Conservation (phyloP, 1,140 invertebrate species). For the Diuraphis noxia region DNA sequence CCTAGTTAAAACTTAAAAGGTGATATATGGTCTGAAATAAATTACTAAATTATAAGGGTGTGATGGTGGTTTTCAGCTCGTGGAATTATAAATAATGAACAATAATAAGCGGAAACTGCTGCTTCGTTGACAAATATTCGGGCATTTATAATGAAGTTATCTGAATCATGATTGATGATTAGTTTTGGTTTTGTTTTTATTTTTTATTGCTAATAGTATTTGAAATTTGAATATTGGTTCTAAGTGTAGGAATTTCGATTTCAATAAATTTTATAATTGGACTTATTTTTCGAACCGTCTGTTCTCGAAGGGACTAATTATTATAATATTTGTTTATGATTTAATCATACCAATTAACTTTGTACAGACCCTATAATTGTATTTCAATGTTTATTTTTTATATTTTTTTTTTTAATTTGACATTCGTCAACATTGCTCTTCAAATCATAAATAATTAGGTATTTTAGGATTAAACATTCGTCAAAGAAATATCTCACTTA, state of each 20-base stretch:
- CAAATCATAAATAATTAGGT: neutral
- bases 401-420: neutral
- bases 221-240: neutral
- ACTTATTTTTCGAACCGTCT: neutral
- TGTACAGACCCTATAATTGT: neutral
- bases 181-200: neutral
- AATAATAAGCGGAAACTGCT: neutral
- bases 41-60: constrained; percentile 3
- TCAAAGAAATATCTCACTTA: neutral
- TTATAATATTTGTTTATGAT: neutral
- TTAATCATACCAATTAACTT: neutral
- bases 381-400: neutral
- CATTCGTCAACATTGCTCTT: neutral
- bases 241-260: neutral
- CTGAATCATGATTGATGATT: neutral
- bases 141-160: neutral
- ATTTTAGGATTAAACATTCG: neutral
- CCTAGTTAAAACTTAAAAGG: neutral
- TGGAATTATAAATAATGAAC: constrained; percentile 25
- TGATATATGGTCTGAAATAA: constrained; percentile 10
- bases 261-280: neutral
- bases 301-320: constrained; percentile 12
- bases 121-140: constrained; percentile 19
- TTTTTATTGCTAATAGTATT: neutral
- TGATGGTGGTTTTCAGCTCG: neutral